These are phyloP conservation scores for Parelbella ahira DNA, from an alignment of 2,888 invertebrate genomes.

Conservation along the genomic window DNA sequence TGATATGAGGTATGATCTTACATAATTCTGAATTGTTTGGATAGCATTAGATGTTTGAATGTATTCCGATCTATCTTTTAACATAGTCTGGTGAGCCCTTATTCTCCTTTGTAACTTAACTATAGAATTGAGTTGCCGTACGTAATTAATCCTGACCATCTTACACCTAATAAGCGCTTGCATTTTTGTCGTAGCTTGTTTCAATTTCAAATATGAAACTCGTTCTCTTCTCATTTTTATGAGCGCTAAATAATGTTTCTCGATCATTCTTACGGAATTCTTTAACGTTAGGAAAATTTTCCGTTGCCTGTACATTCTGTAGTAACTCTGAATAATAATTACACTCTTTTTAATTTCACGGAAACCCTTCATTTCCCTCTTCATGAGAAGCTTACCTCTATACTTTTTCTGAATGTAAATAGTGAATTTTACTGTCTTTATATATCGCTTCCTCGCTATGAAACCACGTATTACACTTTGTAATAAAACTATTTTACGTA, in stretches of 20 bases:
- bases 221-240: constrained; percentile 52
- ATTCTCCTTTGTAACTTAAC: constrained; percentile 73
- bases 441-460: constrained; percentile 45
- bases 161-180: constrained; percentile 73
- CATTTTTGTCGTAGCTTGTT: constrained; percentile 51
- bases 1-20: constrained; percentile 57
- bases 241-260: constrained; percentile 48
- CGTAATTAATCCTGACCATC: constrained; percentile 56
- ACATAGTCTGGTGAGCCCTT: constrained; percentile 62
- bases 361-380: constrained; percentile 44
- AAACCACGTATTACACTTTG: constrained; percentile 53
- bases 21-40: constrained; percentile 69
- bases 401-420: constrained; percentile 58
- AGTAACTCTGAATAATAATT: constrained; percentile 65
- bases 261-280: constrained; percentile 43
- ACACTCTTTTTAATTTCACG: constrained; percentile 41
- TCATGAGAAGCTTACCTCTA: constrained; percentile 59
- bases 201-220: constrained; percentile 47
- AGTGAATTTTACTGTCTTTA: constrained; percentile 43
- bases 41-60: constrained; percentile 52
- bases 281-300: constrained; percentile 42
- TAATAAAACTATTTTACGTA: constrained; percentile 44
- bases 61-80: constrained; percentile 52
- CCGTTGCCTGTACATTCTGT: constrained; percentile 50
- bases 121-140: constrained; percentile 44